A percentile compares a stretch with the other conserved stretches of the same genome.
Evolutionary conservation across 2,797 vertebrate species (phyloP).

Genomic region (Enteromius radiatus): DNA sequence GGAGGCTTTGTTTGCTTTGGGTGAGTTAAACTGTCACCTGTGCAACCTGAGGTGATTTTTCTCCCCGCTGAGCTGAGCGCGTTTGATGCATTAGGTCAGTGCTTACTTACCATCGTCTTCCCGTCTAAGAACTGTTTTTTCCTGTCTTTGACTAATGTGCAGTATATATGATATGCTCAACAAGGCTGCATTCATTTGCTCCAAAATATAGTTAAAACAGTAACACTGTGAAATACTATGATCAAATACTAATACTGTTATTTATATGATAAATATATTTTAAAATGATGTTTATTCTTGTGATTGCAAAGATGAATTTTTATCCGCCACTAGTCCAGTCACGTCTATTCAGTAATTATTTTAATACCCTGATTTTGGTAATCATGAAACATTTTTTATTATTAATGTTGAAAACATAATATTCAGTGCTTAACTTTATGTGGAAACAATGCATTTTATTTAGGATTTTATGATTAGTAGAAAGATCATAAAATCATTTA

Average conservation of each 20-base stretch:
- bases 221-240: background rate
- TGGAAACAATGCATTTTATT: background rate
- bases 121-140: constrained; percentile 26
- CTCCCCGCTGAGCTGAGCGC: constrained; percentile 35
- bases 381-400: background rate
- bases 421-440: background rate
- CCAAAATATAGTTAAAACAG: background rate
- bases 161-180: constrained; percentile 30
- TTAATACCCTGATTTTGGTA: background rate
- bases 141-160: constrained; percentile 51
- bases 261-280: background rate
- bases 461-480: background rate
- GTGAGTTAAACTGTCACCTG: constrained; percentile 53
- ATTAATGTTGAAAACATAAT: background rate
- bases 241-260: too few species aligned
- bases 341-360: background rate
- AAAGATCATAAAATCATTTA: background rate
- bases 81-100: constrained; percentile 51
- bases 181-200: background rate
- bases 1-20: constrained; percentile 58
- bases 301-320: background rate
- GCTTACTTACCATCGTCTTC: constrained; percentile 27
- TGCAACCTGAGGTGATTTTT: constrained; percentile 44
- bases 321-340: background rate
- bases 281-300: background rate